A percentile compares a stretch with the other conserved stretches of the same genome.
phyloP scores from a whole-genome alignment of 2,888 invertebrate genomes.

The Parelbella ahira region DNA sequence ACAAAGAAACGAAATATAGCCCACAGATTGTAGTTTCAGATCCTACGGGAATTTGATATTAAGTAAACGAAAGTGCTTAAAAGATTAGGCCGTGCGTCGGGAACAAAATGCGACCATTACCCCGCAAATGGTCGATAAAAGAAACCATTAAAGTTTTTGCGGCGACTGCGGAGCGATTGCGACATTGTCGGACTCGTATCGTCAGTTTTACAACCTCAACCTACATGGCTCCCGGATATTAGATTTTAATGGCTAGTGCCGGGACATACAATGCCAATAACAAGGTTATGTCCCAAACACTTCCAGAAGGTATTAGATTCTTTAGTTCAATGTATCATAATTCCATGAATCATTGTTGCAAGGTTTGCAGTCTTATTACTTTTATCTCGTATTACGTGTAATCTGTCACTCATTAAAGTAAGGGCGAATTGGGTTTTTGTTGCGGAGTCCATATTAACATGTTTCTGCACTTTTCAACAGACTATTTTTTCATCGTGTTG shows the following conservation, averaged over 20 bases:
- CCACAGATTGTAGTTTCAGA: background rate
- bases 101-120: slow-evolving; percentile 47
- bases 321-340: background rate
- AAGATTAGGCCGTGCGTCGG: slow-evolving; percentile 45
- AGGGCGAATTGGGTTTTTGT: too few species aligned
- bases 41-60: slow-evolving; percentile 4
- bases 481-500: too few species aligned
- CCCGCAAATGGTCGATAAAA: slow-evolving; percentile 63
- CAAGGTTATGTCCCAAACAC: slow-evolving; percentile 15
- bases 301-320: slow-evolving; percentile 8
- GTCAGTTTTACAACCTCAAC: slow-evolving; percentile 42
- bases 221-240: slow-evolving; percentile 29
- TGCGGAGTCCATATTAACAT: too few species aligned
- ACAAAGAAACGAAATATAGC: too few species aligned
- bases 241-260: slow-evolving; percentile 27
- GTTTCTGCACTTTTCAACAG: too few species aligned
- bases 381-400: too few species aligned
- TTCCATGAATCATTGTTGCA: background rate
- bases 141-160: slow-evolving; percentile 62
- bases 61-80: slow-evolving; percentile 39
- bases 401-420: too few species aligned
- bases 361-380: too few species aligned
- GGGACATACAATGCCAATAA: slow-evolving; percentile 15
- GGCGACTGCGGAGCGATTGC: slow-evolving; percentile 42
- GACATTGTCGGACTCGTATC: slow-evolving; percentile 45